These are phyloP conservation scores for Ostrea denselamellosa DNA, from an alignment of 1,140 invertebrate genomes.

Conservation along the genomic window DNA sequence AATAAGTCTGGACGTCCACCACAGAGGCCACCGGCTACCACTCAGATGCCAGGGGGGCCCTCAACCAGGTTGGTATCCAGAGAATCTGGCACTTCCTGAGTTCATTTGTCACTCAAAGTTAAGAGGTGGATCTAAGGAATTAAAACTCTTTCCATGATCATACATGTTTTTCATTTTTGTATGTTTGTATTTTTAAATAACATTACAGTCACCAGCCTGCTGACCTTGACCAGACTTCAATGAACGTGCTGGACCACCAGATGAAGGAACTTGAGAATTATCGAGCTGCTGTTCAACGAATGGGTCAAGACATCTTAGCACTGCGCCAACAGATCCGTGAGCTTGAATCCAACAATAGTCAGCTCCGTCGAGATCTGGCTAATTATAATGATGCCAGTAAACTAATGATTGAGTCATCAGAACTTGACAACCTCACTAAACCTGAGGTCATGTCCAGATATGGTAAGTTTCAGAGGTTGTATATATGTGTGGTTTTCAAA, in stretches of 20 bases:
- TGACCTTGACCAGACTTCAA: conserved; percentile 66
- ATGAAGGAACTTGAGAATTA: conserved; percentile 76
- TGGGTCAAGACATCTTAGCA: conserved; percentile 76
- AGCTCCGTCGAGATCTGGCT: conserved; percentile 68
- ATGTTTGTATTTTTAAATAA: not conserved
- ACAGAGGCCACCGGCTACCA: conserved; percentile 23
- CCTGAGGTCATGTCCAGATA: conserved; percentile 74
- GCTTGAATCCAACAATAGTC: conserved; percentile 72
- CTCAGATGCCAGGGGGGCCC: conserved; percentile 30
- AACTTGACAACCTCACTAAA: conserved; percentile 73
- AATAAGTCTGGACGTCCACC: conserved; percentile 41
- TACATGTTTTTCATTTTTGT: too few species aligned
- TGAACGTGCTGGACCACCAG: conserved; percentile 72
- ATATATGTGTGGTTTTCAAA: too few species aligned
- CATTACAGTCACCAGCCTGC: conserved; percentile 50
- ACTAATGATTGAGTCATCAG: conserved; percentile 73
- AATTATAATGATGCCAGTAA: conserved; percentile 73
- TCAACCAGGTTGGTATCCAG: not conserved
- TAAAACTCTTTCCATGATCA: too few species aligned
- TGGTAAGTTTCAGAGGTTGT: conserved; percentile 59
- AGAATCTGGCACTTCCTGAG: not conserved
- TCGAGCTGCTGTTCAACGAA: conserved; percentile 72
- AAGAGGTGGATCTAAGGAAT: too few species aligned
- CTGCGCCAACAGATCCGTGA: conserved; percentile 70
- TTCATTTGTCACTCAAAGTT: too few species aligned